Conservation (phyloP, 2,888 invertebrate genomes). For the Cremastinae sp. region DNA sequence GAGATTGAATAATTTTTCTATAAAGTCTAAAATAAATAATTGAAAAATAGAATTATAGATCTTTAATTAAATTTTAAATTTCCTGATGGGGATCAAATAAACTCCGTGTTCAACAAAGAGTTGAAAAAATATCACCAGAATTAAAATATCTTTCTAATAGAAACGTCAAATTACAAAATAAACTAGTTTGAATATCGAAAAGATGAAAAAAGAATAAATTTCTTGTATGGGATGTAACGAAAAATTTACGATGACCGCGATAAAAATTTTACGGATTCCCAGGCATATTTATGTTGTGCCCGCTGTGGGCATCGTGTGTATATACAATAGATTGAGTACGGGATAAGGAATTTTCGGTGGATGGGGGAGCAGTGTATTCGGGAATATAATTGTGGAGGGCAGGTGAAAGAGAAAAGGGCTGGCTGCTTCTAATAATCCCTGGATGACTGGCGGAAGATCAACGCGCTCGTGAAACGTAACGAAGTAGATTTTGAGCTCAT, state of each 20-base stretch:
- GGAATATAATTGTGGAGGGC: slow-evolving; percentile 50
- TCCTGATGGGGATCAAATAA: too few species aligned
- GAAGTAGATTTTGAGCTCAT: slow-evolving; percentile 53
- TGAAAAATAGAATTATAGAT: too few species aligned
- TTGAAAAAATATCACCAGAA: too few species aligned
- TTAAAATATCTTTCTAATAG: too few species aligned
- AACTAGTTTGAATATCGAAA: slow-evolving; percentile 23
- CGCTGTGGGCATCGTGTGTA: background rate
- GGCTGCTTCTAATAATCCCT: slow-evolving; percentile 18
- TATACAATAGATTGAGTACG: slow-evolving; percentile 11
- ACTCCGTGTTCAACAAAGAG: too few species aligned
- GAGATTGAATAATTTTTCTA: too few species aligned
- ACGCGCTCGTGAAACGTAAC: background rate
- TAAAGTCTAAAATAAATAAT: too few species aligned
- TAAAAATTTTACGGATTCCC: background rate
- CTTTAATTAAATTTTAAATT: too few species aligned
- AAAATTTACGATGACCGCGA: background rate
- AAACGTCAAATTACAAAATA: too few species aligned
- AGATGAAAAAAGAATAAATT: too few species aligned
- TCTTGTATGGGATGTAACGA: too few species aligned
- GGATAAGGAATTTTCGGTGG: slow-evolving; percentile 14
- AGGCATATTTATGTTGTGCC: background rate
- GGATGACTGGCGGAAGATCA: slow-evolving; percentile 41
- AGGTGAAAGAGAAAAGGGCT: slow-evolving; percentile 38
- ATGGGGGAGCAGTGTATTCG: slow-evolving; percentile 5